These are phyloP conservation scores for Spinus olivaceus DNA, from an alignment of 2,797 vertebrate genomes.

Conservation along the genomic window DNA sequence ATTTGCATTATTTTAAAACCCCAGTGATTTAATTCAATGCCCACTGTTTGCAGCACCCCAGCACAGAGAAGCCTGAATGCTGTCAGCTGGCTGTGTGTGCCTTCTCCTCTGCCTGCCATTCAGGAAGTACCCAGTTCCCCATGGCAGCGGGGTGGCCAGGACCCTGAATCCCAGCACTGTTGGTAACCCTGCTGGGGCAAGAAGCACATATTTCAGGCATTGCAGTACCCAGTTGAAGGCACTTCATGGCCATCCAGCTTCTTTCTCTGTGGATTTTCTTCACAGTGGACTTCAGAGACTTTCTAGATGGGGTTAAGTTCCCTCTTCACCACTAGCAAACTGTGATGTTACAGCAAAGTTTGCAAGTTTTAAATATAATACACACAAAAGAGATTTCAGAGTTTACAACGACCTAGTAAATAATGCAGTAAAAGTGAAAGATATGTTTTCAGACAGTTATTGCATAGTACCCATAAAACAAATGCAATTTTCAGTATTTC, in stretches of 20 bases:
- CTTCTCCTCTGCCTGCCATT: neutral
- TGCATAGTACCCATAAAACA: neutral
- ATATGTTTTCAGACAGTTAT: neutral
- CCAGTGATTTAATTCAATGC: neutral
- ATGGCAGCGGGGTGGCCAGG: rapidly evolving
- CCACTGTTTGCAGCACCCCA: rapidly evolving
- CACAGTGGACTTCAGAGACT: neutral
- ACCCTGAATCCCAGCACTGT: neutral
- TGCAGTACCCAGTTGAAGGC: neutral
- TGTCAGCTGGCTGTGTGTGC: rapidly evolving
- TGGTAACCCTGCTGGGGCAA: neutral
- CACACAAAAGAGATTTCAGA: neutral
- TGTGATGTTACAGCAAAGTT: neutral
- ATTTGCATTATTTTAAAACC: neutral
- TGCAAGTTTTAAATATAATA: neutral
- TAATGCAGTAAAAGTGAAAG: slow-evolving; percentile 1
- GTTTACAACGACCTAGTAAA: slow-evolving; percentile 15
- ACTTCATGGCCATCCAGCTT: neutral
- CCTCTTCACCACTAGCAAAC: neutral
- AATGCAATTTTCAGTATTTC: neutral
- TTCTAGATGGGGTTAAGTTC: neutral
- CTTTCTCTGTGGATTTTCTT: neutral
- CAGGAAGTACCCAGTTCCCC: rapidly evolving
- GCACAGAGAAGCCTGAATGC: neutral
- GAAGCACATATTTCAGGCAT: neutral